Evolutionary conservation across 2,113 vertebrate species (phyloP).

Genomic region (Bubalus kerabau): DNA sequence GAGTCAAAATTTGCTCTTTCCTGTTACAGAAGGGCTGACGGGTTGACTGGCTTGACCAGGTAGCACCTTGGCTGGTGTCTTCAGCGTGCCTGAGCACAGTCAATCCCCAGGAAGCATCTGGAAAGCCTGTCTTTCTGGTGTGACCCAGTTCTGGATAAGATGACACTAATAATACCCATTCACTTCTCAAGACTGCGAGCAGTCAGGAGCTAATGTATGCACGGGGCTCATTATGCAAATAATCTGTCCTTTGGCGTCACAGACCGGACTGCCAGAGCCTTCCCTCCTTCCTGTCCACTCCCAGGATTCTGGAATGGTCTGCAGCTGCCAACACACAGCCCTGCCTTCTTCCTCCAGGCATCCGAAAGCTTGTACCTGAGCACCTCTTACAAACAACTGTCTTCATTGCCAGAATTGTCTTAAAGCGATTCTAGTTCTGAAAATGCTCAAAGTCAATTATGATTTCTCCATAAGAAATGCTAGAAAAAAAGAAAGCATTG

Average conservation of each 20-base stretch:
- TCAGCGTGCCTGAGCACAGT: background rate
- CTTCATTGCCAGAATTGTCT: background rate
- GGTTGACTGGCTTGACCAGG: background rate
- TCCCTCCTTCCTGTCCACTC: background rate
- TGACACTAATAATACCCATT: background rate
- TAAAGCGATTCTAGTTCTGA: background rate
- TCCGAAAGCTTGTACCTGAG: background rate
- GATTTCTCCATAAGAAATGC: background rate
- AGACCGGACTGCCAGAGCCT: background rate
- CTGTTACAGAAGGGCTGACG: background rate
- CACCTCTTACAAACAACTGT: background rate
- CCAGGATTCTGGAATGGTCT: background rate
- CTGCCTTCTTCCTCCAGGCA: background rate
- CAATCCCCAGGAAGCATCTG: background rate
- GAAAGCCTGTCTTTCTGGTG: background rate
- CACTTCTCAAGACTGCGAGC: background rate
- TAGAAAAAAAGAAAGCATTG: background rate
- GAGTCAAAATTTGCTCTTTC: background rate
- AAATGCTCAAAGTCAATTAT: background rate
- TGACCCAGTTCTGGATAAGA: slow-evolving; percentile 33
- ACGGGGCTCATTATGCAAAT: slow-evolving; percentile 5
- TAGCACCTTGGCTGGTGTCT: no score
- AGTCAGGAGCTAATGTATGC: background rate
- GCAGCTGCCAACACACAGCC: background rate
- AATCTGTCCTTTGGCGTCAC: background rate